Evolutionary conservation across 2,888 invertebrate genomes (phyloP).

Genomic region (Ichneumon xanthorius): DNA sequence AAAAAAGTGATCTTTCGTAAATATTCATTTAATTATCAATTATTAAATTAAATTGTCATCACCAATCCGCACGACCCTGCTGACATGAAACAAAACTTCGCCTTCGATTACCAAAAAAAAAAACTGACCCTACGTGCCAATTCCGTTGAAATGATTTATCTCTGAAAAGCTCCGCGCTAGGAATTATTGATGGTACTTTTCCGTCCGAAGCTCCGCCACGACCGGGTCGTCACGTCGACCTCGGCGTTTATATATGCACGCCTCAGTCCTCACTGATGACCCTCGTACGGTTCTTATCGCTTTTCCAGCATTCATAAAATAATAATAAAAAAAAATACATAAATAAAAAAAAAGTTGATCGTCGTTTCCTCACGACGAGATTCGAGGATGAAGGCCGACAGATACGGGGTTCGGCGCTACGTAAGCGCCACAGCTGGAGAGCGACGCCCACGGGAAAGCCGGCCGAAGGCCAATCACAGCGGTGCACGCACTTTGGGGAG

Average conservation of each 20-base stretch:
- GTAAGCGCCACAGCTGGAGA: conserved; percentile 60
- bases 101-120: not conserved
- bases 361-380: conserved; percentile 4
- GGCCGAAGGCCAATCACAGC: conserved; percentile 73
- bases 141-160: not conserved
- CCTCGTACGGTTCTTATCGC: conserved; percentile 18
- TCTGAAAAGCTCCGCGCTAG: not conserved
- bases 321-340: not conserved
- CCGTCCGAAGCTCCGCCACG: not conserved
- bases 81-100: too few species aligned
- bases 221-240: not conserved
- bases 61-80: not conserved
- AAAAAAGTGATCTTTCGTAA: too few species aligned
- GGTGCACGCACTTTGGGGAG: conserved; percentile 72
- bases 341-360: not conserved
- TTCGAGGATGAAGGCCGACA: not conserved
- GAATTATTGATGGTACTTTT: not conserved
- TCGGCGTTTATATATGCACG: not conserved
- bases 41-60: not conserved
- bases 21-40: too few species aligned
- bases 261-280: conserved; percentile 25
- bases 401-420: conserved; percentile 35
- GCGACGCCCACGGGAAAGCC: conserved; percentile 71
- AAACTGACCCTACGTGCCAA: not conserved
- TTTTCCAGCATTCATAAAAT: conserved; percentile 2